These are phyloP conservation scores for Chrosomus eos DNA, from an alignment of 2,797 vertebrate species.

Conservation along the genomic window DNA sequence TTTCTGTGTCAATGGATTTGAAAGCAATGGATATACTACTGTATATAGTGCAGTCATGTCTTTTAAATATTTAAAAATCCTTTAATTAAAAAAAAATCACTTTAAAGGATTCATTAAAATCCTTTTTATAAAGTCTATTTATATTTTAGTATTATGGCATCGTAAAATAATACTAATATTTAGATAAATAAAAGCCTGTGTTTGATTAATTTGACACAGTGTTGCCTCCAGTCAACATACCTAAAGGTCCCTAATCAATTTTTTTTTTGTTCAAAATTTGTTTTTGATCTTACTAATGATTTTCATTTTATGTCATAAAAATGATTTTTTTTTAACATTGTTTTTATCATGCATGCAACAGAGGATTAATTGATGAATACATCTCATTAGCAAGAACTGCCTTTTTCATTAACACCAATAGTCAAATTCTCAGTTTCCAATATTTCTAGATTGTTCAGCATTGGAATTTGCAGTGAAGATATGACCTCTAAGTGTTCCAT, in stretches of 20 bases:
- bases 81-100: too few species aligned
- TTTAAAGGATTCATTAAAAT: background rate
- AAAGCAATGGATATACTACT: background rate
- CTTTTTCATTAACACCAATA: conserved; percentile 25
- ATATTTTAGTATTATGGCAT: background rate
- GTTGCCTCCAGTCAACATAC: background rate
- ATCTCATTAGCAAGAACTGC: conserved; percentile 23
- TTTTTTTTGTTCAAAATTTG: background rate
- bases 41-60: background rate
- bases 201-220: background rate
- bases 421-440: background rate
- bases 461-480: conserved; percentile 8
- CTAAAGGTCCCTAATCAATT: background rate
- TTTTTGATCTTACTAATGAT: background rate
- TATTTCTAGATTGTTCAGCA: conserved; percentile 14
- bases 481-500: conserved; percentile 30
- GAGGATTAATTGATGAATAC: conserved; percentile 2
- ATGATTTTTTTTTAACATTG: background rate
- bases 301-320: conserved; percentile 2
- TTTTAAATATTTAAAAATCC: background rate
- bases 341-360: conserved; percentile 1
- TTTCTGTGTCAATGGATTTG: background rate
- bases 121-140: too few species aligned
- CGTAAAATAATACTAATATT: background rate
- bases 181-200: background rate